Evolutionary conservation across 2,113 vertebrate species (phyloP), one percentile per base, ranked within the genome.

Genomic region (Microtus richardsoni): DNA sequence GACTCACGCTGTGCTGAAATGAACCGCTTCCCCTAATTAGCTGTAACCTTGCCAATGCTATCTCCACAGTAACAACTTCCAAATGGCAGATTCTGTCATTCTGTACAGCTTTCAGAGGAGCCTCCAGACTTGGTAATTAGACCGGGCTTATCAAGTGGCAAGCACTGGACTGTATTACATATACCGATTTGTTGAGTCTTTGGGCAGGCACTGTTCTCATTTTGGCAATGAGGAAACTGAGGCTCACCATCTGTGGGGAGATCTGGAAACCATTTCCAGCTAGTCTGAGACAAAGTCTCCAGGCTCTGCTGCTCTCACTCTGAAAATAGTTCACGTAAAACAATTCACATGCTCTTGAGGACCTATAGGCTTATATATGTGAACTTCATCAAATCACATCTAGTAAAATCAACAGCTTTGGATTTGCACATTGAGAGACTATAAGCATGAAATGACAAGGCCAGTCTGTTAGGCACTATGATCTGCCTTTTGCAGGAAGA

Each of bases 191-290:
- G 70, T 41, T 84, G 77, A 80, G 17, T 68, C 54, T 62, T 74
- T 44, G 93, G 71, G 80, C 33, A 49, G 68, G 58, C n/a, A 49
- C n/a, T 68, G 33, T 49, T 93, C 47, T 39, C 58, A 77, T 58
- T 83, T 84, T 87, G 84, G 54, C 52, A 93, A 62, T 8, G 79
- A 86, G 74, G 66, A 92, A 80, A 93, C 71, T 26, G 77, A 94
- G 84, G 88, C 44, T 93, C 13, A 39, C 84, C 47, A 68, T 91
- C 28, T 79, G 75, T 30, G 39, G 85, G 62, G 12, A 36, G 79
- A 75, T 62, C 28, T 82, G 44, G 62, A 71, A 52, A 11, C 77
- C 28, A 39, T 8, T 44, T 39, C 41, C 10, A 87, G 13, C 12
- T 68, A 80, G 21, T 44, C 24, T 85, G 60, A 49, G 11, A 17